phyloP scores from a whole-genome alignment of 2,888 invertebrate species.

The Elegia similella region DNA sequence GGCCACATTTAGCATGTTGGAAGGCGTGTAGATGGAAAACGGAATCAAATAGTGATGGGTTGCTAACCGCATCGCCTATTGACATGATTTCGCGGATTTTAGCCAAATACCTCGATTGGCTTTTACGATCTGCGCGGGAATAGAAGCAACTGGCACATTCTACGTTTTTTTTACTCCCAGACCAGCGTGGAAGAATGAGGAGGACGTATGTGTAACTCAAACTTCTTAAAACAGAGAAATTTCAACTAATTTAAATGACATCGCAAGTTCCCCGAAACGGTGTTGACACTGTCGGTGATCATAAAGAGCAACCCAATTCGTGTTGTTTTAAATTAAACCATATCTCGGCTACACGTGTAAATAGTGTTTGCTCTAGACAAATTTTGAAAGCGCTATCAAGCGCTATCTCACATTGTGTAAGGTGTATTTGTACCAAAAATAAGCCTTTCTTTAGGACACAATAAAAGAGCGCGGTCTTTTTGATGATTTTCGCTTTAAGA shows the following conservation, averaged over 20 bases:
- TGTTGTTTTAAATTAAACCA: slow-evolving; percentile 50
- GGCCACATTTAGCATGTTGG: no score
- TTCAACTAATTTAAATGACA: not conserved
- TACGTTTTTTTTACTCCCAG: no score
- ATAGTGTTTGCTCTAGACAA: slow-evolving; percentile 44
- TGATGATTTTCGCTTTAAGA: not conserved
- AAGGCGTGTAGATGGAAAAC: no score
- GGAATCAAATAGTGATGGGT: no score
- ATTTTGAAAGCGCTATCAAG: slow-evolving; percentile 35
- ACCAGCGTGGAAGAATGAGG: no score
- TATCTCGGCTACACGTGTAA: slow-evolving; percentile 42
- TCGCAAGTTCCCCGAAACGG: not conserved
- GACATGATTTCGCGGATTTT: no score
- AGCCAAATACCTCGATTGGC: no score
- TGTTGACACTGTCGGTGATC: not conserved
- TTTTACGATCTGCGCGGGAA: no score
- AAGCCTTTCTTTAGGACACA: slow-evolving; percentile 5
- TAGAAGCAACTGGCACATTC: no score
- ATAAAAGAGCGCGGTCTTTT: slow-evolving; percentile 1
- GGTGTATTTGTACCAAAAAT: slow-evolving; percentile 7
- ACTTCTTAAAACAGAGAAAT: no score
- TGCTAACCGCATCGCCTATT: no score
- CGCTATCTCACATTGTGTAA: slow-evolving; percentile 30
- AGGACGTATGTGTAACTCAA: no score
- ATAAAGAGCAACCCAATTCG: not conserved